These are phyloP conservation scores for Benitochromis conjunctus DNA, from an alignment of 2,113 vertebrate genomes.

Conservation along the genomic window DNA sequence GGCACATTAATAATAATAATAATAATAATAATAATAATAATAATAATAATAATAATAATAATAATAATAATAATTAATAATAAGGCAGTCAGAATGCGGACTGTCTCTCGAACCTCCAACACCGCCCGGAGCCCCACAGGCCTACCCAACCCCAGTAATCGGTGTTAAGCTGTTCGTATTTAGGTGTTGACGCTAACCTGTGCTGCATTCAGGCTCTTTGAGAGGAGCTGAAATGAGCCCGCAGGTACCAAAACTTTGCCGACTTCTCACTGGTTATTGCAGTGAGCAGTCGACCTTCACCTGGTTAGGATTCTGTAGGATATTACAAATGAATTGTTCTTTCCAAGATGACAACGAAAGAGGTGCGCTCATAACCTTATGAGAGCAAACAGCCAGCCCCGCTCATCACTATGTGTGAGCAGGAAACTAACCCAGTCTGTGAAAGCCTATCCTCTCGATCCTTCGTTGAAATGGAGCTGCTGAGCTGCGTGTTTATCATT, in stretches of 20 bases:
- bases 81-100: neutral
- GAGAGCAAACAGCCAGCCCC: neutral
- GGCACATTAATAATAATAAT: too few relatives aligned
- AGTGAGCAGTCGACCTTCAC: accelerated
- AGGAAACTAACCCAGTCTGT: neutral
- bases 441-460: neutral
- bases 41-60: too few relatives aligned
- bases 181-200: neutral
- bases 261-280: neutral
- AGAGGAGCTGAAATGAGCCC: neutral
- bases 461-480: neutral
- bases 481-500: neutral
- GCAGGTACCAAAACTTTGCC: neutral
- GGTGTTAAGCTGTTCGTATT: neutral
- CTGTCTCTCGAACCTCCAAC: neutral
- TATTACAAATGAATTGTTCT: neutral
- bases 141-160: neutral
- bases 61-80: neutral
- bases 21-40: too few relatives aligned
- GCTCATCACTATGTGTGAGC: neutral
- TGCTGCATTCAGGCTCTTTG: neutral
- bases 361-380: neutral
- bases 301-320: neutral
- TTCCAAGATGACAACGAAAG: neutral
- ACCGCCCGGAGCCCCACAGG: neutral